A percentile compares a stretch with the other conserved stretches of the same genome.
Conservation (phyloP, 2,888 invertebrate genomes). For the Enchytraeus crypticus region DNA sequence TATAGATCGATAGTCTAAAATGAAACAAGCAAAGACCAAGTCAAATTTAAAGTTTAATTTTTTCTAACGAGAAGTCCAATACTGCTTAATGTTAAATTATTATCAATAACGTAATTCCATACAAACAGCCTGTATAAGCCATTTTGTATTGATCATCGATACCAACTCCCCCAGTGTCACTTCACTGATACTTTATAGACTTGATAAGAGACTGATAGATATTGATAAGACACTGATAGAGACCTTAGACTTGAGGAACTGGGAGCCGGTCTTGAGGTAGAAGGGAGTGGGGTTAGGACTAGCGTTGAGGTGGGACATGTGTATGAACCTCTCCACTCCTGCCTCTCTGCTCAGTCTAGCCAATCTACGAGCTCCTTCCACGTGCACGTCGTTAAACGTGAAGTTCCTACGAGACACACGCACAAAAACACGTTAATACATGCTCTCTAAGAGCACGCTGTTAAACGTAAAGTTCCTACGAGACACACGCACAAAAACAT, state of each 20-base stretch:
- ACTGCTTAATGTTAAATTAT: too few relatives aligned
- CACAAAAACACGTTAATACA: conserved; percentile 1
- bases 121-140: too few relatives aligned
- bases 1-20: too few relatives aligned
- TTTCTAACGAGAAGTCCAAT: too few relatives aligned
- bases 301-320: conserved; percentile 79
- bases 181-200: too few relatives aligned
- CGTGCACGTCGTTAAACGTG: conserved; percentile 71
- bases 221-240: too few relatives aligned
- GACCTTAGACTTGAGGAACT: conserved; percentile 40
- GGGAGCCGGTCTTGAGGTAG: conserved; percentile 59
- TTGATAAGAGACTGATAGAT: too few relatives aligned
- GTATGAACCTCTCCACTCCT: conserved; percentile 84
- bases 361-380: conserved; percentile 70
- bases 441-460: conserved; percentile 81
- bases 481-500: conserved; percentile 11
- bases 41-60: too few relatives aligned
- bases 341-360: conserved; percentile 66
- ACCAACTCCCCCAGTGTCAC: too few relatives aligned
- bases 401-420: conserved; percentile 57
- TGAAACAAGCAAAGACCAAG: too few relatives aligned
- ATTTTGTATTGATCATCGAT: too few relatives aligned
- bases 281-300: conserved; percentile 61
- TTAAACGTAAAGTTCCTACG: conserved; percentile 64
- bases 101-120: too few relatives aligned